A percentile compares a stretch with the other conserved stretches of the same genome.
Evolutionary conservation across 2,888 invertebrate species (phyloP).

Genomic region (Tetranychus truncatus): DNA sequence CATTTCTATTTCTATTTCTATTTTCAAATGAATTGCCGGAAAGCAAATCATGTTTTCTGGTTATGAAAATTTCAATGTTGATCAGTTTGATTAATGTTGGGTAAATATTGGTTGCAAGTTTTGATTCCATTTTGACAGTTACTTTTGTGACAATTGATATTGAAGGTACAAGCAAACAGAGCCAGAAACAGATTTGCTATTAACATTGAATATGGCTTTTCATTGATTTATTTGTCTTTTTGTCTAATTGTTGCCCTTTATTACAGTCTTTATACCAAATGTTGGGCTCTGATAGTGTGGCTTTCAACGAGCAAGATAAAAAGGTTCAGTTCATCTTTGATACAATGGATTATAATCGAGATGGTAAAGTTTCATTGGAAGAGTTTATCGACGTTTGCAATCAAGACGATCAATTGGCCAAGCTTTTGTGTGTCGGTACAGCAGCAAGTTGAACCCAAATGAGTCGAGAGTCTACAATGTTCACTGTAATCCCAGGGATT

Average conservation of each 20-base stretch:
- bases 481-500: too few relatives aligned
- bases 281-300: constrained; percentile 90
- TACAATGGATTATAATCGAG: constrained; percentile 98
- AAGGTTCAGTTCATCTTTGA: constrained; percentile 96
- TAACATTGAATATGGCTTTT: neutral
- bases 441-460: neutral
- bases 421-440: constrained; percentile 19
- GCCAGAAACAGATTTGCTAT: too few relatives aligned
- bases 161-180: too few relatives aligned
- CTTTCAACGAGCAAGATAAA: constrained; percentile 86
- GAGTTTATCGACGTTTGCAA: constrained; percentile 95
- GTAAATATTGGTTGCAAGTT: too few relatives aligned
- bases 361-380: constrained; percentile 90
- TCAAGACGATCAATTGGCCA: constrained; percentile 67
- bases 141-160: too few relatives aligned
- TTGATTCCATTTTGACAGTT: too few relatives aligned
- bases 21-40: too few relatives aligned
- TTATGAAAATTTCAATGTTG: too few relatives aligned
- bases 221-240: neutral
- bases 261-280: constrained; percentile 96
- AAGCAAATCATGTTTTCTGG: too few relatives aligned
- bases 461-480: too few relatives aligned
- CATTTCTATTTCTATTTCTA: too few relatives aligned
- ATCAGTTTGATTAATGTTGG: too few relatives aligned
- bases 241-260: neutral